These are phyloP conservation scores for Baronia brevicornis DNA, from an alignment of 2,888 invertebrate species.

Conservation along the genomic window DNA sequence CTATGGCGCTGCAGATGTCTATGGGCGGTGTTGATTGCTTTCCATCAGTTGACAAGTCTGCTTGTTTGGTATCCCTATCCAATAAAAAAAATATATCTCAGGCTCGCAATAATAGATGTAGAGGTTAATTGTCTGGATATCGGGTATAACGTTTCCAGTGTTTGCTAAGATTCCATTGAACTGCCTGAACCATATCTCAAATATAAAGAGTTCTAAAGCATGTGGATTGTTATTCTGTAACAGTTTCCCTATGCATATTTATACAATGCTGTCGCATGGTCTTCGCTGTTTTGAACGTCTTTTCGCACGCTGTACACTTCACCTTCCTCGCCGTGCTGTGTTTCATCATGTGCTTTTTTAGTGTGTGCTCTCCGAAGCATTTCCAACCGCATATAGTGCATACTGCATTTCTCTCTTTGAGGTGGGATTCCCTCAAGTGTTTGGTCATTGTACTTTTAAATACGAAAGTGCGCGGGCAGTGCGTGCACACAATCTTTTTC, in stretches of 20 bases:
- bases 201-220: no score
- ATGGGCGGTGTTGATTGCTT: no score
- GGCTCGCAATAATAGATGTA: no score
- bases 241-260: slow-evolving; percentile 27
- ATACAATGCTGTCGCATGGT: slow-evolving; percentile 30
- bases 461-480: slow-evolving; percentile 22
- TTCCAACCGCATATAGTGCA: slow-evolving; percentile 35
- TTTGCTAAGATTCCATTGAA: slow-evolving; percentile 5
- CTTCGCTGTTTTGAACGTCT: slow-evolving; percentile 31
- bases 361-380: slow-evolving; percentile 23
- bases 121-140: no score
- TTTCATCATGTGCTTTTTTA: slow-evolving; percentile 30
- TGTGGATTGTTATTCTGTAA: no score
- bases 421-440: slow-evolving; percentile 33
- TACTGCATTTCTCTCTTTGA: slow-evolving; percentile 31
- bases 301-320: slow-evolving; percentile 31
- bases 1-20: no score
- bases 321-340: slow-evolving; percentile 31
- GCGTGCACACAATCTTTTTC: slow-evolving; percentile 19
- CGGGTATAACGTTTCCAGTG: no score
- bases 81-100: no score
- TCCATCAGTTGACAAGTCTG: no score
- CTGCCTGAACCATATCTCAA: no score
- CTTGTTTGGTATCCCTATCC: no score
- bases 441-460: slow-evolving; percentile 22